These are phyloP conservation scores for Epistrophe grossulariae DNA, from an alignment of 2,888 invertebrate genomes.

Conservation along the genomic window DNA sequence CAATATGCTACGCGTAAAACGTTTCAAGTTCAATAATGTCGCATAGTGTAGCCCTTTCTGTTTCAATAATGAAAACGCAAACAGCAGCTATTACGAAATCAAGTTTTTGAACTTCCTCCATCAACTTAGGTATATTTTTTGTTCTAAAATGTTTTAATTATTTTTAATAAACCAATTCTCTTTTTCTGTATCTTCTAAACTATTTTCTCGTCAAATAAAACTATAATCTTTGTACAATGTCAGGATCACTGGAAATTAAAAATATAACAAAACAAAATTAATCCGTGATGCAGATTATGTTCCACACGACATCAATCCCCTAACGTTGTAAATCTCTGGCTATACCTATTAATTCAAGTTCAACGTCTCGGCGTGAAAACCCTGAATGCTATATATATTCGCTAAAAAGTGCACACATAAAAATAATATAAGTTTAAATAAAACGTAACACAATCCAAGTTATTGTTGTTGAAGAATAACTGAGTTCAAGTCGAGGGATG, in stretches of 20 bases:
- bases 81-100: too few relatives aligned
- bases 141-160: too few relatives aligned
- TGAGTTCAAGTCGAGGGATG: neutral
- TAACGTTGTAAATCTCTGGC: neutral
- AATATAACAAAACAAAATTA: slow-evolving; percentile 28
- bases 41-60: too few relatives aligned
- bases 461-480: slow-evolving; percentile 29
- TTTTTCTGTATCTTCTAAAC: neutral
- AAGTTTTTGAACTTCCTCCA: too few relatives aligned
- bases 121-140: too few relatives aligned
- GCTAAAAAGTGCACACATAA: slow-evolving; percentile 43
- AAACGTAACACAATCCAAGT: slow-evolving; percentile 67
- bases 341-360: slow-evolving; percentile 56
- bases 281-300: slow-evolving; percentile 45
- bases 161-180: neutral
- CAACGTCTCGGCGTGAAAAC: slow-evolving; percentile 66
- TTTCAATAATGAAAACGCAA: too few relatives aligned
- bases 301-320: slow-evolving; percentile 15
- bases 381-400: slow-evolving; percentile 52
- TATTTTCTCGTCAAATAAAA: neutral
- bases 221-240: neutral
- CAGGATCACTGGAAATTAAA: slow-evolving; percentile 7
- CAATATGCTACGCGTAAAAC: too few relatives aligned
- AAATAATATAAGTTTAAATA: slow-evolving; percentile 29
- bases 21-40: too few relatives aligned